Evolutionary conservation across 2,888 invertebrate species (phyloP), one percentile per base, ranked within the genome.

Genomic region (Idaea biselata): DNA sequence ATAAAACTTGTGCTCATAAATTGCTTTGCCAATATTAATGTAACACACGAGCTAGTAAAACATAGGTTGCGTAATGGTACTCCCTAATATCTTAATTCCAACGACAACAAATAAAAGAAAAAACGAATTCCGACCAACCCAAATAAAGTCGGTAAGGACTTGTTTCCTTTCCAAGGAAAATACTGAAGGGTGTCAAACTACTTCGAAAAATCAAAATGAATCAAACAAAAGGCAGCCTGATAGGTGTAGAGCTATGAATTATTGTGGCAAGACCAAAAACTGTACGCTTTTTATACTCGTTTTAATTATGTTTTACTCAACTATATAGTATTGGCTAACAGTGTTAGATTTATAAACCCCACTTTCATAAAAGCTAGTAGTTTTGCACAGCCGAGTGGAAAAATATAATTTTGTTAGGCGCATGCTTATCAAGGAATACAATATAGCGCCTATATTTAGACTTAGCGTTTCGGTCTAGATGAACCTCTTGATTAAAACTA

Each of bases 1-100:
- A 63, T 59, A 33, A 59, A 57, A 63, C 61, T 58, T 55, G 62
- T 60, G 58, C 61, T 16, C 17, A 56, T 18, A 18, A 17, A 55
- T 56, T 56, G 18, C 56, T 18, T 56, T 11, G 18, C 56, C 17
- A 56, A 56, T 18, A 17, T 56, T 56, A 56, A 18, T 56, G 18
- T 17, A 14, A n/a, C 3, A 55, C 17, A 55, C 11, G n/a, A 16
- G 6, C 53, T 53, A 53, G 53, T 53, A 16, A 16, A 6, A 53
- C 53, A 53, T 53, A 53, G 11, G 11, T 53, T 53, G 14, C 53
- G 3, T 53, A 25, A 25, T 25, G 3, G 1, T 25, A 3, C 25
- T 25, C 25, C 25, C 5, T 25, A 25, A 25, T 3, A 25, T 5
- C 25, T 25, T 3, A 25, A 25, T 25, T 25, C 5, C 3, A 25